Conservation (phyloP, 2,113 vertebrate genomes). For the Xenopus tropicalis region UCB_Xtro_10.0 CM004444.2:151407501-151408000, state of each 20-base stretch:
- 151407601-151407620: no score
- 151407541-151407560: slow-evolving; percentile 85
- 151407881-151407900: slow-evolving; percentile 91
- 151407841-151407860: slow-evolving; percentile 81
- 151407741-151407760: no score
- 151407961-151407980: slow-evolving; percentile 92
- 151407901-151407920: slow-evolving; percentile 80
- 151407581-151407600: not conserved
- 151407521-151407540: slow-evolving; percentile 77
- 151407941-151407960: slow-evolving; percentile 85
- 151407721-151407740: no score
- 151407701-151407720: no score
- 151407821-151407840: slow-evolving; percentile 73
- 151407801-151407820: no score
- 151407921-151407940: slow-evolving; percentile 89
- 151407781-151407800: no score
- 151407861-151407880: slow-evolving; percentile 81
- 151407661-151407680: no score
- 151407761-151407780: no score
- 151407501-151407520: slow-evolving; percentile 76
- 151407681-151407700: no score
- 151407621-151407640: no score
- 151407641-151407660: no score
- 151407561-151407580: slow-evolving; percentile 81
- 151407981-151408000: slow-evolving; percentile 67